Base-by-base conservation (phyloP, 2,797 vertebrate genomes). In the Myotis pilosus region DNA sequence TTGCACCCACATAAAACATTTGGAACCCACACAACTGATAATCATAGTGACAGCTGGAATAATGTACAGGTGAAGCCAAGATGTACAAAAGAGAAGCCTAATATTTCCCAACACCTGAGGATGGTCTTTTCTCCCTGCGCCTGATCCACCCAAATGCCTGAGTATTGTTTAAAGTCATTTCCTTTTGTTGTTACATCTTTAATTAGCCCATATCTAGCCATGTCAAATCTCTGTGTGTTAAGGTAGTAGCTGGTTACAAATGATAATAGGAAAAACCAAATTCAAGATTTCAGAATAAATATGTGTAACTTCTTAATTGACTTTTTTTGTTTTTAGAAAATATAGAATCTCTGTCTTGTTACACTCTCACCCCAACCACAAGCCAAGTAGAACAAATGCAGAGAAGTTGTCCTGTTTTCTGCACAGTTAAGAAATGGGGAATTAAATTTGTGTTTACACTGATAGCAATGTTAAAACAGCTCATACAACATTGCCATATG, bases 381-480 rank as follows among this genome's bases (percentile, higher is more conserved):
- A 85, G 41, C 60, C 12, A 62, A 93, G 23, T 36, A 55, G 60
- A 94, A 96, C 80, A 74, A 74, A 96, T 16, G 6, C 5, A 72
- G 30, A 87, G n/a, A 89, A 78, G 62, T 87, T 76, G 83, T 84
- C 38, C 57, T 90, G 51, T 95, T 82, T 90, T 75, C 79, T 86
- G 53, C n/a, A 8, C 55, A n/a, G 66, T 83, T 64, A 94, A 95
- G 60, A 95, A 94, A 79, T 22, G 8, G 53, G 13, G 55, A 88
- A 98, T 98, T 96, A 97, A 97, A 97, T 97, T 96, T 94, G 96
- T 97, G 96, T 98, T 98, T 97, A 98, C 97, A 97, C 96, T 97
- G 97, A 98, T 95, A 97, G 97, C 95, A 97, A 98, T 97, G 97
- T 97, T 98, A 98, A 98, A 98, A 98, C 98, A 98, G 97, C 97